Conservation (phyloP, 2,113 vertebrate species). For the Mastomys natalensis region DNA sequence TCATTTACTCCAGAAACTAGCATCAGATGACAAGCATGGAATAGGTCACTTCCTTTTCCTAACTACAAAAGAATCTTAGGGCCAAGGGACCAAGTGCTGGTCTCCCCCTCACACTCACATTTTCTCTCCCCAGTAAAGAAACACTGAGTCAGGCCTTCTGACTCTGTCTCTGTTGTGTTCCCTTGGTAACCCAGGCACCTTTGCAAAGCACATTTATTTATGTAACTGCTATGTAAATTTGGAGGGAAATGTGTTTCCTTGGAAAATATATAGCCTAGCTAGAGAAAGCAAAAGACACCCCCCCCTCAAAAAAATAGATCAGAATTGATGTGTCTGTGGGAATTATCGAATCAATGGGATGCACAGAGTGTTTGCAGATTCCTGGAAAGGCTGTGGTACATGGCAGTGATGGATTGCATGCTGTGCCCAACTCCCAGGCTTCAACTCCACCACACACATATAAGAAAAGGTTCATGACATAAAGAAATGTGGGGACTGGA, state of each 20-base stretch:
- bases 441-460: not conserved
- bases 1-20: conserved; percentile 6
- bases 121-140: not conserved
- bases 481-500: not conserved
- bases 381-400: not conserved
- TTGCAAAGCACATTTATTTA: not conserved
- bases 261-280: not conserved
- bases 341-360: not conserved
- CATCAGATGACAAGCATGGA: not conserved
- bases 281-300: not conserved
- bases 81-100: not conserved
- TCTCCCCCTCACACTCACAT: not conserved
- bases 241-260: not conserved
- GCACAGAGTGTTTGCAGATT: not conserved
- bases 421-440: no score
- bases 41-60: not conserved
- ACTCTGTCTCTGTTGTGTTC: not conserved
- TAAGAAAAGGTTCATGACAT: not conserved
- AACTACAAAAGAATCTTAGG: not conserved
- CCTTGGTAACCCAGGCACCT: not conserved
- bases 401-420: no score
- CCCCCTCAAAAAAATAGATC: not conserved
- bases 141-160: not conserved
- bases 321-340: not conserved
- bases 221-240: not conserved